Evolutionary conservation across 2,888 invertebrate genomes (phyloP).

Genomic region (Tetranychus piercei): DNA sequence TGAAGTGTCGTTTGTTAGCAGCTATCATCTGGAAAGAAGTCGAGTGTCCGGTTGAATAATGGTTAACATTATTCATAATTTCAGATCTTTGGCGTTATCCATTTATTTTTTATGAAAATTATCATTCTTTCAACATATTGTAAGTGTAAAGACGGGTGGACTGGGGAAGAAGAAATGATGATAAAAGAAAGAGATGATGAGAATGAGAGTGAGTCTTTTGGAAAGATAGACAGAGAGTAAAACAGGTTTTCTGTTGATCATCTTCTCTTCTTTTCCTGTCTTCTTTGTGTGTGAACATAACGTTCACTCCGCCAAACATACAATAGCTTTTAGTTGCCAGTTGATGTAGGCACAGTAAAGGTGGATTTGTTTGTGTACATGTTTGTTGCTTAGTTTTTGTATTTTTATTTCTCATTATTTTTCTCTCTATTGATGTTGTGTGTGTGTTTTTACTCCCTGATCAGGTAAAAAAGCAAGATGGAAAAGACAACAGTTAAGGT

Average conservation of each 20-base stretch:
- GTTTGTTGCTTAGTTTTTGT: not conserved
- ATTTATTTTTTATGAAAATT: not conserved
- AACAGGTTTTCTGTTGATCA: conserved; percentile 4
- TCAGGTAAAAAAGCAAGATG: too few relatives aligned
- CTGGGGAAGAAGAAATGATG: not conserved
- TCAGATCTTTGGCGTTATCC: too few relatives aligned
- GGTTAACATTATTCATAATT: too few relatives aligned
- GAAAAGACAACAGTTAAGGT: too few relatives aligned
- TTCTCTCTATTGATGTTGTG: not conserved
- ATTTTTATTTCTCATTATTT: not conserved
- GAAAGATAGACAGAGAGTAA: conserved; percentile 2
- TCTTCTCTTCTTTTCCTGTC: conserved; percentile 5
- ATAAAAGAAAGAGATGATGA: conserved; percentile 2
- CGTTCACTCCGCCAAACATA: not conserved
- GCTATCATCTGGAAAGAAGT: too few relatives aligned
- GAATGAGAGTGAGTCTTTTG: conserved; percentile 6
- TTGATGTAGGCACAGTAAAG: not conserved
- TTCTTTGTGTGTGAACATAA: not conserved
- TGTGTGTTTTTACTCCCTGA: not conserved
- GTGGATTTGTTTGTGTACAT: not conserved
- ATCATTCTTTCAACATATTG: not conserved
- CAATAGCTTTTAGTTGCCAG: conserved; percentile 1
- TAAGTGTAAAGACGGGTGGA: not conserved
- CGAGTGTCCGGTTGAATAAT: too few relatives aligned
- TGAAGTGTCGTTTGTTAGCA: too few relatives aligned